These are phyloP conservation scores for Penaeus vannamei DNA, from an alignment of 1,140 invertebrate genomes.

Conservation along the genomic window DNA sequence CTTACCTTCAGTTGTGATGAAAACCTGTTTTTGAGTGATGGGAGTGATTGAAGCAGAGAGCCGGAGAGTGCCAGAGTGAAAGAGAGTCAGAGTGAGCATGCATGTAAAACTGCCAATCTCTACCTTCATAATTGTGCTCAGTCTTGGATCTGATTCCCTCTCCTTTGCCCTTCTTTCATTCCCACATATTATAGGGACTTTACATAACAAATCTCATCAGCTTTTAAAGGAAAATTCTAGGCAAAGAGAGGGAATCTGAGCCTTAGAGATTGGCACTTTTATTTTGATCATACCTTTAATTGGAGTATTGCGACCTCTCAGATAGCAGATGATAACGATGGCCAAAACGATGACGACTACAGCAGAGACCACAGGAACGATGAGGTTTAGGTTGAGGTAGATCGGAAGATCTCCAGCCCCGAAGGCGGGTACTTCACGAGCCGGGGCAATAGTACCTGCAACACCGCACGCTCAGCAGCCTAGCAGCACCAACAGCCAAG, in stretches of 20 bases:
- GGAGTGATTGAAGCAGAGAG: slow-evolving; percentile 67
- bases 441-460: slow-evolving; percentile 92
- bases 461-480: slow-evolving; percentile 62
- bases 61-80: slow-evolving; percentile 22
- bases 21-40: slow-evolving; percentile 62
- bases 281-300: slow-evolving; percentile 67
- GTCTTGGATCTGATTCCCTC: background rate
- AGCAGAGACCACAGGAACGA: slow-evolving; percentile 93
- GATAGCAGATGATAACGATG: slow-evolving; percentile 91
- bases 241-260: slow-evolving; percentile 68
- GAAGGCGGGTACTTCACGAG: slow-evolving; percentile 83
- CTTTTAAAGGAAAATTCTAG: background rate
- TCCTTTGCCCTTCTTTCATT: background rate
- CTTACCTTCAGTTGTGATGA: slow-evolving; percentile 55
- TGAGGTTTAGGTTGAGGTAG: slow-evolving; percentile 86
- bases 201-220: too few relatives aligned
- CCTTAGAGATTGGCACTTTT: slow-evolving; percentile 68
- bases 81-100: slow-evolving; percentile 32
- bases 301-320: slow-evolving; percentile 73
- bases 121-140: background rate
- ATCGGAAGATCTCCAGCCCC: slow-evolving; percentile 69
- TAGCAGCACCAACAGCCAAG: slow-evolving; percentile 33
- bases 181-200: background rate
- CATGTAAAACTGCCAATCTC: slow-evolving; percentile 55
- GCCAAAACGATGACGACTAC: slow-evolving; percentile 92